Evolutionary conservation across 2,797 vertebrate species (phyloP), one percentile per base, ranked within the genome.

Genomic region (Alexandromys oeconomus): DNA sequence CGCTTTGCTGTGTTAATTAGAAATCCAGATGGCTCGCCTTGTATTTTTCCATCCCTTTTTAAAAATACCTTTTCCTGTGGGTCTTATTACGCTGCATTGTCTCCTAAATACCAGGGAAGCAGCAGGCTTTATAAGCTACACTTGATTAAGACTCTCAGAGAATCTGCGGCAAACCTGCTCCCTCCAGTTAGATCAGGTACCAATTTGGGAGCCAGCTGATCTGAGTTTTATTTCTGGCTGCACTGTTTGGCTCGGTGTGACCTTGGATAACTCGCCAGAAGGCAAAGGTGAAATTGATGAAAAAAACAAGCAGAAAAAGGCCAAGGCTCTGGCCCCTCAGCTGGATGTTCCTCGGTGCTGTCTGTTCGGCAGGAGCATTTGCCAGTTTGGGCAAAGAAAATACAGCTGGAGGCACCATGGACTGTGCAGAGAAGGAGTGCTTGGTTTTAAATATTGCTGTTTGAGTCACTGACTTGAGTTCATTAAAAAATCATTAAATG

Each of bases 181-280:
- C 40, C 43, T 89, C 51, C 48, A n/a, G 31, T 91, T 76, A 78
- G 91, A 84, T 69, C 51, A 90, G 37, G 57, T 46, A 57, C 67
- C 93, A 74, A 23, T 59, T 84, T 87, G 61, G 84, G 46, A 85
- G n/a, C 37, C 51, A 77, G 17, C 65, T 69, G 67, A 54, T 67
- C 25, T 74, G 92, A 91, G n/a, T 87, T 91, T 81, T 88, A 78
- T 82, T 96, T 91, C 89, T 82, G 63, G 17, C 82, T 91, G 88
- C 78, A 27, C 59, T 54, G 7, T 87, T 54, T 78, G 74, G 63
- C 79, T 82, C 10, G 6, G 1, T 43, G 21, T 95, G 89, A 86
- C 86, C 91, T 92, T 85, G 87, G 61, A 46, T 79, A 89, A 77
- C 46, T 96, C 80, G 37, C 51, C n/a, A 77, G 69, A 25, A 29